Percentiles rank a stretch among this genome's conserved stretches.
Evolutionary conservation across 2,888 invertebrate species (phyloP).

Genomic region (Tyria jacobaeae): DNA sequence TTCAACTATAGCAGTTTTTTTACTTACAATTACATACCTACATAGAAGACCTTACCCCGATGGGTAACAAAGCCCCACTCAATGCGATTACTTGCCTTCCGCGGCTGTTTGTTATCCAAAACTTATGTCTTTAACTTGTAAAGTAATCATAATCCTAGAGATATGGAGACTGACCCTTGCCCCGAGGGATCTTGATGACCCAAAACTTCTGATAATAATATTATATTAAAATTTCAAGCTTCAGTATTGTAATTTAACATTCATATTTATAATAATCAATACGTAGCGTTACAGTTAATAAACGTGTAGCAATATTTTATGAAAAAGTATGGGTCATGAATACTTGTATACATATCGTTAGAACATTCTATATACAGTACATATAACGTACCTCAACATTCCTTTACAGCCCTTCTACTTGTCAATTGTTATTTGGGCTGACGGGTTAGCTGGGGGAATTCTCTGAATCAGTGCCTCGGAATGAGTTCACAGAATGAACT

Average conservation of each 20-base stretch:
- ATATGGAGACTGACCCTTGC: slow-evolving; percentile 38
- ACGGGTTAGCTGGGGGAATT: neutral
- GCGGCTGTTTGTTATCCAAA: slow-evolving; percentile 30
- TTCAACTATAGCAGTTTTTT: slow-evolving; percentile 1
- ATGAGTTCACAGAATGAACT: slow-evolving; percentile 17
- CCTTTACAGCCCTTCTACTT: neutral
- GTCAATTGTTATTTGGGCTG: neutral
- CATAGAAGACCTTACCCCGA: slow-evolving; percentile 15
- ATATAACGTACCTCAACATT: neutral
- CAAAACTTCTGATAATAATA: slow-evolving; percentile 43
- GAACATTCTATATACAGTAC: no score
- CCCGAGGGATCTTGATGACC: slow-evolving; percentile 41
- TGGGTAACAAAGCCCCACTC: slow-evolving; percentile 22
- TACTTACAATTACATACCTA: slow-evolving; percentile 1
- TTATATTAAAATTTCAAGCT: slow-evolving; percentile 33
- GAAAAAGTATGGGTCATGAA: neutral
- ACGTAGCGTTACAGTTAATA: neutral
- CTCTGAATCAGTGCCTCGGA: slow-evolving; percentile 17
- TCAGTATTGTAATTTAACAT: slow-evolving; percentile 8
- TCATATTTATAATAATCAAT: neutral
- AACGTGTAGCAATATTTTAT: neutral
- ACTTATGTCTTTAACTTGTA: slow-evolving; percentile 43
- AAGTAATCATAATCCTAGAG: slow-evolving; percentile 45
- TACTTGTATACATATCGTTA: no score
- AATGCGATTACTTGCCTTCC: slow-evolving; percentile 30